A percentile compares a stretch with the other conserved stretches of the same genome.
Evolutionary conservation across 2,113 vertebrate species (phyloP).

Genomic region (Coryphaenoides rupestris): DNA sequence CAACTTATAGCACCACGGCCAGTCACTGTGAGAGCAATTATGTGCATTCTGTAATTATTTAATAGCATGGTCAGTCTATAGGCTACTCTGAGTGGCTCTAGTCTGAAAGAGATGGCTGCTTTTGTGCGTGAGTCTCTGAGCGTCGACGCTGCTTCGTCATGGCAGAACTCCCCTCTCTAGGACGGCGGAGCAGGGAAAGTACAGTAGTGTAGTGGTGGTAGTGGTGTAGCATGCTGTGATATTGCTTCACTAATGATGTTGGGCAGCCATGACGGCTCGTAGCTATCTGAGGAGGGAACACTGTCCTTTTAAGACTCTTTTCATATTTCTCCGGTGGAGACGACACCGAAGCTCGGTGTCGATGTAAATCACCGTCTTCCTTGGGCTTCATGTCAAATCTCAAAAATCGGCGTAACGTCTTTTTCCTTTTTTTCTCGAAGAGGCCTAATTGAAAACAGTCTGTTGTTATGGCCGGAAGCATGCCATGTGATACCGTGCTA

Average conservation of each 20-base stretch:
- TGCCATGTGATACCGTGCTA: slow-evolving; percentile 29
- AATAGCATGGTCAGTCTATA: no score
- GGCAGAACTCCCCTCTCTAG: slow-evolving; percentile 18
- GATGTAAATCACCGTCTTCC: neutral
- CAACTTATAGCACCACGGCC: no score
- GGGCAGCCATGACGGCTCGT: slow-evolving; percentile 36
- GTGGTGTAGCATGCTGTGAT: slow-evolving; percentile 6
- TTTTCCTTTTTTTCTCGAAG: no score
- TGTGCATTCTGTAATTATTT: no score
- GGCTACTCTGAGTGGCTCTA: no score
- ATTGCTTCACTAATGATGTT: slow-evolving; percentile 22
- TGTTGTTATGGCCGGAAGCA: no score
- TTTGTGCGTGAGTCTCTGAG: slow-evolving; percentile 30
- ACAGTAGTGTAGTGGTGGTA: neutral
- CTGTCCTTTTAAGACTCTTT: slow-evolving; percentile 32
- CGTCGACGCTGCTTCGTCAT: slow-evolving; percentile 33
- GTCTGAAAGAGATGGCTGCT: slow-evolving; percentile 12
- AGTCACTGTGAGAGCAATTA: no score
- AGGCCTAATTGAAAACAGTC: no score
- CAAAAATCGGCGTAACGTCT: no score
- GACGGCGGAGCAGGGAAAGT: slow-evolving; percentile 6
- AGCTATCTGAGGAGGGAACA: slow-evolving; percentile 40
- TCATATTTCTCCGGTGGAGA: slow-evolving; percentile 16
- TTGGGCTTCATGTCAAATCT: neutral
- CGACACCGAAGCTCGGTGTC: neutral